A percentile compares a stretch with the other conserved stretches of the same genome.
Conservation (phyloP, 1,140 invertebrate genomes). For the Tetragnatha versicolor region DNA sequence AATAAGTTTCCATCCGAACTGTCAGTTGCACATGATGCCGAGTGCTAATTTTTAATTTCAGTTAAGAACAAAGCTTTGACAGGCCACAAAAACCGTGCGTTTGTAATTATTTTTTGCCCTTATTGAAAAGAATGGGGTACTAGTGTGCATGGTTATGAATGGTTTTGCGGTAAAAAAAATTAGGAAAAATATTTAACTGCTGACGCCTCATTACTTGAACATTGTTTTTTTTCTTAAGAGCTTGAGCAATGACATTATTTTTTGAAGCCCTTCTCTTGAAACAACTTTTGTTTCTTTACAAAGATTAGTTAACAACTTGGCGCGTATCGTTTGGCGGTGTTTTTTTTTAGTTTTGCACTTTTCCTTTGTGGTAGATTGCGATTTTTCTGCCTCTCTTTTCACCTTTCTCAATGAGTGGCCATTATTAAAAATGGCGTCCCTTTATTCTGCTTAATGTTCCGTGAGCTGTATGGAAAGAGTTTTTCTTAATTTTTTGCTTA, state of each 20-base stretch:
- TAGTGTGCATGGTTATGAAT: slow-evolving; percentile 5
- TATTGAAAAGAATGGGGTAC: neutral
- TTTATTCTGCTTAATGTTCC: too few species aligned
- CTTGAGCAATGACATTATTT: neutral
- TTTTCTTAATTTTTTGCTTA: too few species aligned
- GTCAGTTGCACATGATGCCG: slow-evolving; percentile 5
- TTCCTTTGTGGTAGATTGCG: neutral
- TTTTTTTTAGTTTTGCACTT: neutral
- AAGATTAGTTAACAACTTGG: neutral
- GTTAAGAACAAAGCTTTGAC: neutral
- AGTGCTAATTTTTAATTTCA: slow-evolving; percentile 22
- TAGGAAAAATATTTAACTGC: slow-evolving; percentile 8
- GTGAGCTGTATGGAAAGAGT: too few species aligned
- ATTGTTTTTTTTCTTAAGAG: slow-evolving; percentile 4
- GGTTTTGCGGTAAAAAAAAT: neutral
- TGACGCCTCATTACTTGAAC: slow-evolving; percentile 14
- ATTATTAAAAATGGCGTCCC: too few species aligned
- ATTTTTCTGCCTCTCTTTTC: neutral
- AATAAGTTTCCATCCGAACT: slow-evolving; percentile 18
- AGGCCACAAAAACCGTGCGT: neutral
- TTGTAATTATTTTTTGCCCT: slow-evolving; percentile 17
- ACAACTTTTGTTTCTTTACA: neutral
- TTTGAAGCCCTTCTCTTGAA: neutral
- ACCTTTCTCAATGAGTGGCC: neutral
- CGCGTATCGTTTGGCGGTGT: neutral